These are phyloP conservation scores for Fratercula arctica DNA, from an alignment of 2,797 vertebrate species.

Conservation along the genomic window DNA sequence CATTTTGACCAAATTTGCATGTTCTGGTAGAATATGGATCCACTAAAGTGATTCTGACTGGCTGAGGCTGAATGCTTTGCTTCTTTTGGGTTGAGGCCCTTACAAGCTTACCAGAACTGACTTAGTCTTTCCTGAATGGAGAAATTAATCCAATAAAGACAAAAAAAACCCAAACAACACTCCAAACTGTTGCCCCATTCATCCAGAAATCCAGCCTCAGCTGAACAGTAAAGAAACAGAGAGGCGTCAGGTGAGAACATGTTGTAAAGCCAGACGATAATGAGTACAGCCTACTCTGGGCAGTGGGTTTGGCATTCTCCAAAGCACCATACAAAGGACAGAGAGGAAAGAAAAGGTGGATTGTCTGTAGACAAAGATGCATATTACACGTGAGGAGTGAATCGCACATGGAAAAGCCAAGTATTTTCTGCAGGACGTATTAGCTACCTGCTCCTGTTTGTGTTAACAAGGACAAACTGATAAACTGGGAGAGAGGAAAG, in stretches of 20 bases:
- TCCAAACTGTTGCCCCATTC: neutral
- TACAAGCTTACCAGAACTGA: neutral
- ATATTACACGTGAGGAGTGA: neutral
- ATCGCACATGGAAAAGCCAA: neutral
- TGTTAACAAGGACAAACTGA: neutral
- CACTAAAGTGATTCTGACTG: neutral
- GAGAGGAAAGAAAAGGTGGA: neutral
- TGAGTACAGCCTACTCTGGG: neutral
- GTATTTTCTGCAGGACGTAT: neutral
- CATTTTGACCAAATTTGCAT: constrained; percentile 30
- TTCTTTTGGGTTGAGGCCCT: neutral
- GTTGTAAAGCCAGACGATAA: neutral
- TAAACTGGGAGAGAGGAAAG: neutral
- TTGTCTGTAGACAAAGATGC: neutral
- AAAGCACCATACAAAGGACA: neutral
- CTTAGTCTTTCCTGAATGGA: neutral
- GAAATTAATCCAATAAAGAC: neutral
- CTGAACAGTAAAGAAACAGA: neutral
- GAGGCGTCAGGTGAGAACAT: neutral
- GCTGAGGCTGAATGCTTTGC: neutral
- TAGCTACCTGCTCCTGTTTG: neutral
- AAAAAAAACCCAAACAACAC: neutral
- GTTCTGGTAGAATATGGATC: neutral
- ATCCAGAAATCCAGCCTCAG: neutral
- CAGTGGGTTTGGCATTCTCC: neutral